A percentile compares a stretch with the other conserved stretches of the same genome.
phyloP scores from a whole-genome alignment of 2,113 vertebrate species.

The Gambusia affinis region DNA sequence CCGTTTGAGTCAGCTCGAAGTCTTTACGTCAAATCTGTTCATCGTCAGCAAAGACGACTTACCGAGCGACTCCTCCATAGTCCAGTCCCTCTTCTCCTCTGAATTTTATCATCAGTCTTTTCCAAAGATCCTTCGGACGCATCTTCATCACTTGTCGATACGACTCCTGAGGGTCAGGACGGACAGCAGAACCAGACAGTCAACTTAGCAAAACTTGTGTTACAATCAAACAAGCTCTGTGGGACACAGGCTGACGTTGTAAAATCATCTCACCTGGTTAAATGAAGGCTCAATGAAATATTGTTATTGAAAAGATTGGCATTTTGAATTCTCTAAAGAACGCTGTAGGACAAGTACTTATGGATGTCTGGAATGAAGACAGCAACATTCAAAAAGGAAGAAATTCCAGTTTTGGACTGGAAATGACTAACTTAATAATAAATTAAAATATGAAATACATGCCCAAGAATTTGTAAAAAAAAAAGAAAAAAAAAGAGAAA shows the following conservation, averaged over 20 bases:
- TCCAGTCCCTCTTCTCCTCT: slow-evolving; percentile 97
- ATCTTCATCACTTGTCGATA: slow-evolving; percentile 99
- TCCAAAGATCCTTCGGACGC: slow-evolving; percentile 99
- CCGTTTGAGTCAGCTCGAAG: background rate
- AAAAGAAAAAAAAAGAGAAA: too few relatives aligned
- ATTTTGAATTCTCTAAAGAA: background rate
- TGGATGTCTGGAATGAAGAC: too few relatives aligned
- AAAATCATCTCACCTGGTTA: background rate
- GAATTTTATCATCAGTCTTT: slow-evolving; percentile 99
- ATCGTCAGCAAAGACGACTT: background rate
- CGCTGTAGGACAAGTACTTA: background rate
- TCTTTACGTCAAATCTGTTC: background rate
- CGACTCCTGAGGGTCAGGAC: slow-evolving; percentile 85
- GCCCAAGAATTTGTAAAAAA: background rate
- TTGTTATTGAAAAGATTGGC: too few relatives aligned
- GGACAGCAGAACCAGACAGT: background rate
- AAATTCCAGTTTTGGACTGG: too few relatives aligned
- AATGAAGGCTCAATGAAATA: background rate
- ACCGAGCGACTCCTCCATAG: slow-evolving; percentile 98
- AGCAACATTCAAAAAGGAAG: too few relatives aligned
- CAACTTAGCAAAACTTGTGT: background rate
- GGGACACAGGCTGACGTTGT: too few relatives aligned
- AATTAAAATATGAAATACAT: too few relatives aligned
- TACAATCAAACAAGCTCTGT: too few relatives aligned
- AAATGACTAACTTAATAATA: too few relatives aligned